These are phyloP conservation scores for Ips typographus DNA, from an alignment of 1,140 invertebrate genomes.

Conservation along the genomic window DNA sequence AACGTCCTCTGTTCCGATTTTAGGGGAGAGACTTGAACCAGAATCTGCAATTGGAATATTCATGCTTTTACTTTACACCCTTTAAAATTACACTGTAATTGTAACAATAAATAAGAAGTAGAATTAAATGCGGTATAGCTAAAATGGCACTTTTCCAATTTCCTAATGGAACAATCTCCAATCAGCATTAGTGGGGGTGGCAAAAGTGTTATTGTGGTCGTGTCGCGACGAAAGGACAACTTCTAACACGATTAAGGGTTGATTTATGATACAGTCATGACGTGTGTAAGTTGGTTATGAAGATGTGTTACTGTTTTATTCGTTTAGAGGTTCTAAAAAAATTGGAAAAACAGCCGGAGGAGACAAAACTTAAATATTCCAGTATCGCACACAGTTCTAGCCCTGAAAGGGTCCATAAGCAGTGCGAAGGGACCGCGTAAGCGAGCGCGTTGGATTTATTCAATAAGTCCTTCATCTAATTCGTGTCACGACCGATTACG, in stretches of 20 bases:
- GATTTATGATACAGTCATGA: constrained; percentile 9
- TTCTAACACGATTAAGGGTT: constrained; percentile 17
- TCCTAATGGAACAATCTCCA: constrained; percentile 18
- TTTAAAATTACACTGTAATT: too few species aligned
- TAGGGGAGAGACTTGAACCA: too few species aligned
- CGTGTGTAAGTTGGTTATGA: constrained; percentile 7
- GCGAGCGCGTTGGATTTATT: constrained; percentile 13
- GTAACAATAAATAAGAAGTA: too few species aligned
- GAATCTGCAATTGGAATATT: too few species aligned
- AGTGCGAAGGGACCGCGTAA: constrained; percentile 13
- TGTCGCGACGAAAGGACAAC: constrained; percentile 13
- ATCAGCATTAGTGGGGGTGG: constrained; percentile 10
- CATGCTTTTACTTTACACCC: too few species aligned
- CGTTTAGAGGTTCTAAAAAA: background rate
- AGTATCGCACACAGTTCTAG: background rate
- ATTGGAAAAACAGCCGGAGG: background rate
- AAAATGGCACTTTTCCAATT: constrained; percentile 14
- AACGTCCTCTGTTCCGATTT: too few species aligned
- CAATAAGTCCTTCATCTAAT: constrained; percentile 23
- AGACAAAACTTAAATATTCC: constrained; percentile 3
- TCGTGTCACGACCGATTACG: constrained; percentile 28
- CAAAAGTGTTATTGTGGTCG: constrained; percentile 13
- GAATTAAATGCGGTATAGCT: too few species aligned
- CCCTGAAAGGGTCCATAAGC: constrained; percentile 1
- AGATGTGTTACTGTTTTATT: background rate